These are phyloP conservation scores for Bugulina stolonifera DNA, from an alignment of 2,888 invertebrate species.

Conservation along the genomic window DNA sequence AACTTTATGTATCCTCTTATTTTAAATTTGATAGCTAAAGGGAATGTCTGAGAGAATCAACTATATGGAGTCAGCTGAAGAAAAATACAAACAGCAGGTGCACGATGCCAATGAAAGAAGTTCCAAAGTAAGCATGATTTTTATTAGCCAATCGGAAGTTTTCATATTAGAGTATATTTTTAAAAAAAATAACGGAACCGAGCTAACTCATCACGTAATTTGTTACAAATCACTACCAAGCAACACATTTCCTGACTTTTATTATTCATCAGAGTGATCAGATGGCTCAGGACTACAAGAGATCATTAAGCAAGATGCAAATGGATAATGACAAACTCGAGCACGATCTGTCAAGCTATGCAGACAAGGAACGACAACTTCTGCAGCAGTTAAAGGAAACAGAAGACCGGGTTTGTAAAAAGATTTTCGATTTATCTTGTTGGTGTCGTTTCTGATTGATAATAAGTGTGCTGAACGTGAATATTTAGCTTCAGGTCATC, in stretches of 20 bases:
- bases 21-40: too few relatives aligned
- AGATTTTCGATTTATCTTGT: too few relatives aligned
- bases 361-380: conserved; percentile 9
- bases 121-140: not conserved
- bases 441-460: too few relatives aligned
- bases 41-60: not conserved
- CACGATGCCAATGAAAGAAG: not conserved
- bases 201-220: not conserved
- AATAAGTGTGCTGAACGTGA: too few relatives aligned
- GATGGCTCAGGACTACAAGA: conserved; percentile 19
- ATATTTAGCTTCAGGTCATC: too few relatives aligned
- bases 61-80: conserved; percentile 6
- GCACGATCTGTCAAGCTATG: not conserved
- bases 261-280: conserved; percentile 9
- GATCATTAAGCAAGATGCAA: conserved; percentile 1
- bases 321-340: conserved; percentile 11
- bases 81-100: conserved; percentile 11
- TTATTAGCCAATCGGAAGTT: too few relatives aligned
- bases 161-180: too few relatives aligned
- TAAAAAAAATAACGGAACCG: too few relatives aligned
- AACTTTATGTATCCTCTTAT: too few relatives aligned
- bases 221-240: too few relatives aligned
- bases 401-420: conserved; percentile 12
- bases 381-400: conserved; percentile 9
- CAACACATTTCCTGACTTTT: too few relatives aligned